Evolutionary conservation across 2,888 invertebrate genomes (phyloP).

Genomic region (Rhingia rostrata): DNA sequence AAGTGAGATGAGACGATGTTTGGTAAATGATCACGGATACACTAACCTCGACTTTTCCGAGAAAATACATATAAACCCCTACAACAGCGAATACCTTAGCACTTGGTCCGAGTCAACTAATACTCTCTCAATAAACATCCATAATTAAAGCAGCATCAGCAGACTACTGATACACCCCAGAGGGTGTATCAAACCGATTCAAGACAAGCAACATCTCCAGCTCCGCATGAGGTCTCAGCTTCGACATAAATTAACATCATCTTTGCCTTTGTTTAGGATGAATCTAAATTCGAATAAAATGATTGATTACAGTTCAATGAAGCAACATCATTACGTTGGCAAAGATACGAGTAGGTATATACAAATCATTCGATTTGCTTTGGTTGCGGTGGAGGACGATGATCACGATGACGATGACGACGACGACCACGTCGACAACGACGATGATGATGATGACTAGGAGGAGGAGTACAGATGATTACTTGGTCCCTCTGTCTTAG

Average conservation of each 20-base stretch:
- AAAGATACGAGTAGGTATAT: conserved; percentile 2
- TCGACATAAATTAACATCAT: conserved; percentile 66
- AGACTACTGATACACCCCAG: conserved; percentile 14
- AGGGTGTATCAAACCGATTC: conserved; percentile 46
- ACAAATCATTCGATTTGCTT: conserved; percentile 65
- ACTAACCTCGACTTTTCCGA: not conserved
- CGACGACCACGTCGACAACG: too few relatives aligned
- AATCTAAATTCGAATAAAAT: conserved; percentile 54
- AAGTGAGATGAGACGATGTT: too few relatives aligned
- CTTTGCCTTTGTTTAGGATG: conserved; percentile 39
- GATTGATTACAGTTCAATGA: conserved; percentile 65
- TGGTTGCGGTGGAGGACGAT: conserved; percentile 33
- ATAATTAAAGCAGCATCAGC: not conserved
- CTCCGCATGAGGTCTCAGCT: conserved; percentile 50
- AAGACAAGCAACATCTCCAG: conserved; percentile 28
- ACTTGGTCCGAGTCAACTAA: not conserved
- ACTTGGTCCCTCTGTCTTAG: not conserved
- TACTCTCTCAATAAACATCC: not conserved
- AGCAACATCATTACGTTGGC: conserved; percentile 56
- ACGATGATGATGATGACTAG: too few relatives aligned
- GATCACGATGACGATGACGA: too few relatives aligned
- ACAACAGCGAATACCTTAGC: not conserved
- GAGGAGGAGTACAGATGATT: not conserved
- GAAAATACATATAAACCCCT: not conserved
- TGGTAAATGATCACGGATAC: too few relatives aligned